Evolutionary conservation across 2,888 invertebrate genomes (phyloP).

Genomic region (Orgyia antiqua): DNA sequence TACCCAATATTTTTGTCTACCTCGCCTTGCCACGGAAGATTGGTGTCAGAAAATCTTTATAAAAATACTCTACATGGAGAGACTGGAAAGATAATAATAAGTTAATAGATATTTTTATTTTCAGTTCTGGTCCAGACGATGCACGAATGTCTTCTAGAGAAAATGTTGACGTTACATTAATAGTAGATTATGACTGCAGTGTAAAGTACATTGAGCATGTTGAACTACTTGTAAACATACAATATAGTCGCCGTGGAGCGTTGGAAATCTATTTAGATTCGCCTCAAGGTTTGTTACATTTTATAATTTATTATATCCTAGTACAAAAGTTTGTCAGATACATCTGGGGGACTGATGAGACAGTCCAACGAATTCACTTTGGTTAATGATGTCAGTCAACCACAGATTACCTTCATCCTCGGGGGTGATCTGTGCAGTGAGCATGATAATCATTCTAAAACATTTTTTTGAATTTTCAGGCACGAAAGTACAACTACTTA

Average conservation of each 20-base stretch:
- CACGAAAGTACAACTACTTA: slow-evolving; percentile 83
- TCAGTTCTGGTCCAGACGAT: slow-evolving; percentile 12
- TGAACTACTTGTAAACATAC: slow-evolving; percentile 84
- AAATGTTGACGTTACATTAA: slow-evolving; percentile 55
- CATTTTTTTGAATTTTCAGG: too few relatives aligned
- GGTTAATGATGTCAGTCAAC: too few relatives aligned
- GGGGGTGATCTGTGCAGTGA: too few relatives aligned
- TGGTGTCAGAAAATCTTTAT: too few relatives aligned
- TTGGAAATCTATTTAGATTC: slow-evolving; percentile 86
- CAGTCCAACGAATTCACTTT: too few relatives aligned
- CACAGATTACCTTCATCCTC: too few relatives aligned
- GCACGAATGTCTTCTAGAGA: slow-evolving; percentile 35
- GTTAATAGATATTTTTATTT: too few relatives aligned
- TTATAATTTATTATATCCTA: neutral
- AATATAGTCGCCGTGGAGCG: slow-evolving; percentile 85
- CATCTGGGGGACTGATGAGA: slow-evolving; percentile 18
- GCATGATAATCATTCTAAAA: too few relatives aligned
- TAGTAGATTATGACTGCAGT: slow-evolving; percentile 73
- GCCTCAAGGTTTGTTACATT: slow-evolving; percentile 80
- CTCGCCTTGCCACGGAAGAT: too few relatives aligned
- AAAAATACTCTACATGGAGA: too few relatives aligned
- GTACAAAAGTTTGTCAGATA: slow-evolving; percentile 24
- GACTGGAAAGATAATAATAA: too few relatives aligned
- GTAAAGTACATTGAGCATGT: slow-evolving; percentile 91
- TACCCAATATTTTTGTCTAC: too few relatives aligned